A percentile compares a stretch with the other conserved stretches of the same genome.
phyloP scores from a whole-genome alignment of 2,888 invertebrate genomes.

The Ormia ochracea region DNA sequence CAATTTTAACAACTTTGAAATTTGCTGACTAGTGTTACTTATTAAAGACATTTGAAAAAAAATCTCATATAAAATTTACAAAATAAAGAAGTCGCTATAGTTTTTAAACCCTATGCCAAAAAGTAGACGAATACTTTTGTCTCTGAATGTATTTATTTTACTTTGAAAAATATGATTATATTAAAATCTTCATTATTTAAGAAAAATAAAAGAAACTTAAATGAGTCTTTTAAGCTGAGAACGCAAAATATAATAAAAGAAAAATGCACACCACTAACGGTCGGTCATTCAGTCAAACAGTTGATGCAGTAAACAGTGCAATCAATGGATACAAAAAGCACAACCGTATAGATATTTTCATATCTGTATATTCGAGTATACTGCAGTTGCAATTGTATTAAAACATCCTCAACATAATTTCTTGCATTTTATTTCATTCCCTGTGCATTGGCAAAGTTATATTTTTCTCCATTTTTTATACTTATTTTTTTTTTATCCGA shows the following conservation, averaged over 20 bases:
- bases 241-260: conserved; percentile 4
- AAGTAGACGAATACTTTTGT: background rate
- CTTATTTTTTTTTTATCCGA: background rate
- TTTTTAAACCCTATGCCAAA: background rate
- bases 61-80: too few species aligned
- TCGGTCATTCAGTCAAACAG: background rate
- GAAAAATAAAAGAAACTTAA: background rate
- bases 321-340: conserved; percentile 24
- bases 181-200: background rate
- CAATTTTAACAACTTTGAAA: too few species aligned
- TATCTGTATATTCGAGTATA: background rate
- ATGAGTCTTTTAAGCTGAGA: background rate
- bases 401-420: conserved; percentile 71
- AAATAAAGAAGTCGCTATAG: too few species aligned
- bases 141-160: background rate
- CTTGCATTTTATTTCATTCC: conserved; percentile 71
- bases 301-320: conserved; percentile 1
- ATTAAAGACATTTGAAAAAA: too few species aligned
- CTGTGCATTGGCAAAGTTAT: too few species aligned
- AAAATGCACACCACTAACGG: conserved; percentile 31
- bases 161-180: background rate
- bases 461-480: conserved; percentile 27
- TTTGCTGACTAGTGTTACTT: too few species aligned
- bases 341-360: background rate
- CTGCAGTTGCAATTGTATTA: conserved; percentile 16